Conservation (phyloP, 1,140 invertebrate genomes). For the Nephila pilipes region DNA sequence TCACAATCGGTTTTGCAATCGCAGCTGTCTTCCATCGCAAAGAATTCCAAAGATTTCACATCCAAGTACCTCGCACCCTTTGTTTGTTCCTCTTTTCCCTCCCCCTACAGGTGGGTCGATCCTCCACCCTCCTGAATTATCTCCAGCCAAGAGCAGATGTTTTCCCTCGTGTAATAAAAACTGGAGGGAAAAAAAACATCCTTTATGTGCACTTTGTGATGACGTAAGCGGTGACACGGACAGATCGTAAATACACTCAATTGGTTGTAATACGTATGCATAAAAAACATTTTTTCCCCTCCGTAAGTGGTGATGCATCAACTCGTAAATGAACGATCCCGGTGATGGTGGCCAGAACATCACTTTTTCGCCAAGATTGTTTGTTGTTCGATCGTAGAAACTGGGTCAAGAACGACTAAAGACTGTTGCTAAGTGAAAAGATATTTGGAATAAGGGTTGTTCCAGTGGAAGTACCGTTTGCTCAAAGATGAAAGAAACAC, state of each 20-base stretch:
- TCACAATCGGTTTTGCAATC: not conserved
- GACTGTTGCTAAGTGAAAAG: not conserved
- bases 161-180: not conserved
- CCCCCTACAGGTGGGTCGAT: not conserved
- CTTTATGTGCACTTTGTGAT: not conserved
- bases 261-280: not conserved
- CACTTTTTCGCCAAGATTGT: not conserved
- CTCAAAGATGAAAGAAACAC: too few species aligned
- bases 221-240: not conserved
- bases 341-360: not conserved
- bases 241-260: not conserved
- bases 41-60: not conserved
- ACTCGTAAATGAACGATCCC: not conserved
- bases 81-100: not conserved
- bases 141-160: not conserved
- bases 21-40: not conserved
- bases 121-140: not conserved
- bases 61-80: not conserved
- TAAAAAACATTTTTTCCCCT: not conserved
- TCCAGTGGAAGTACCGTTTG: too few species aligned
- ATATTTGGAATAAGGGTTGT: too few species aligned
- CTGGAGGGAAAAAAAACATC: not conserved
- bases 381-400: not conserved
- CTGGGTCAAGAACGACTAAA: not conserved
- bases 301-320: not conserved